Evolutionary conservation across 2,888 invertebrate species (phyloP), one percentile per base, ranked within the genome.

Genomic region (Ametastegia equiseti): DNA sequence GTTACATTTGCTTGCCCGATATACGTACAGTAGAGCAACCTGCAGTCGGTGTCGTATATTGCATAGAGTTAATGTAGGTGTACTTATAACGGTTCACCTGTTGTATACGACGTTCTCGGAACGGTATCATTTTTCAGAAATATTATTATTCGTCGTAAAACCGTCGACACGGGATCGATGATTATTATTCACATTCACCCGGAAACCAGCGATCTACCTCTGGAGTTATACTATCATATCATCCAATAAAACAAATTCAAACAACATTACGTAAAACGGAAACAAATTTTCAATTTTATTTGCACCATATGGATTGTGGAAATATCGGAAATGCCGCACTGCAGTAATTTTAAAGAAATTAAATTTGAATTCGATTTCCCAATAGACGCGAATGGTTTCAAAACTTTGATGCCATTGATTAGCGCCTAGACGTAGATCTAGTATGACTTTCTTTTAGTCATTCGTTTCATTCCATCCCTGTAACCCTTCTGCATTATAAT

Each of bases 21-120:
- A 73, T 73, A n/a, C n/a, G n/a, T n/a, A n/a, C n/a, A n/a, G 47
- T 50, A 50, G 47, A 73, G 73, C 50, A 54, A 33, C 50, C 50
- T 50, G 50, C 50, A 45, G 15, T n/a, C 15, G 9, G 9, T n/a
- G n/a, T n/a, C 33, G 30, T n/a, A 27, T 15, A 45, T 23, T 47
- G 13, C n/a, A 27, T 71, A 30, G 19, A 75, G 33, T 23, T 36
- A 33, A 36, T 75, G 50, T 50, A 50, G 50, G 50, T 75, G 50
- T 54, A 50, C 6, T 54, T 54, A 50, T n/a, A n/a, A 71, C 71
- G 71, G 45, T 71, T 71, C 30, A 71, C 47, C 47, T 47, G 27
- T 45, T 71, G 30, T 19, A 11, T 71, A 71, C 47, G 47, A 33
- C 45, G 60, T 30, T 60, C 30, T n/a, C 27, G 33, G 54, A 75